These are phyloP conservation scores for Pseudorectes ferrugineus DNA, from an alignment of 2,113 vertebrate genomes.

Conservation along the genomic window DNA sequence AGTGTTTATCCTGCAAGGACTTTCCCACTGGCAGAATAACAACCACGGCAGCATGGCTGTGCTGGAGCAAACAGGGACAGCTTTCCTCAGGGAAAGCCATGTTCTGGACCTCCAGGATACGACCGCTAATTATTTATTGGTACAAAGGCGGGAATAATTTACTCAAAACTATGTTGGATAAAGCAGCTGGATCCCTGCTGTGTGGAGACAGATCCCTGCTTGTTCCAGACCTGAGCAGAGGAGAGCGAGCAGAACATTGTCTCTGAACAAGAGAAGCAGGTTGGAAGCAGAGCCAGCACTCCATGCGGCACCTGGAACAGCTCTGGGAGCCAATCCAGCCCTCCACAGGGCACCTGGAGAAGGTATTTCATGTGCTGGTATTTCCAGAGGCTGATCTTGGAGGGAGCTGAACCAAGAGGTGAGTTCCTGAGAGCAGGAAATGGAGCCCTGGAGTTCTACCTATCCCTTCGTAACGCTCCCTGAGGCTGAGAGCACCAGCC, in stretches of 20 bases:
- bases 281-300: background rate
- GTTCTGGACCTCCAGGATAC: background rate
- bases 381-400: background rate
- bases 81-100: background rate
- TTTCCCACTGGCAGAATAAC: background rate
- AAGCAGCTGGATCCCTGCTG: background rate
- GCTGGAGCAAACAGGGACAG: background rate
- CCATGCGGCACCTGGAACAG: background rate
- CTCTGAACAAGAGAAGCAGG: background rate
- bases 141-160: background rate
- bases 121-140: background rate
- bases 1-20: background rate
- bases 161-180: fast-evolving
- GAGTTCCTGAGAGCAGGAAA: background rate
- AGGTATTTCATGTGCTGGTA: background rate
- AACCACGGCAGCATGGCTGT: background rate
- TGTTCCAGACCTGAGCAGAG: background rate
- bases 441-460: background rate
- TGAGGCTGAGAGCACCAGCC: fast-evolving
- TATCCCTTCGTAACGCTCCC: fast-evolving
- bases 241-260: background rate
- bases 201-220: background rate
- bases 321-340: background rate
- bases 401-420: background rate
- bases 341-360: background rate